Evolutionary conservation across 2,797 vertebrate species (phyloP).

Genomic region (Amphiprion clarkii): DNA sequence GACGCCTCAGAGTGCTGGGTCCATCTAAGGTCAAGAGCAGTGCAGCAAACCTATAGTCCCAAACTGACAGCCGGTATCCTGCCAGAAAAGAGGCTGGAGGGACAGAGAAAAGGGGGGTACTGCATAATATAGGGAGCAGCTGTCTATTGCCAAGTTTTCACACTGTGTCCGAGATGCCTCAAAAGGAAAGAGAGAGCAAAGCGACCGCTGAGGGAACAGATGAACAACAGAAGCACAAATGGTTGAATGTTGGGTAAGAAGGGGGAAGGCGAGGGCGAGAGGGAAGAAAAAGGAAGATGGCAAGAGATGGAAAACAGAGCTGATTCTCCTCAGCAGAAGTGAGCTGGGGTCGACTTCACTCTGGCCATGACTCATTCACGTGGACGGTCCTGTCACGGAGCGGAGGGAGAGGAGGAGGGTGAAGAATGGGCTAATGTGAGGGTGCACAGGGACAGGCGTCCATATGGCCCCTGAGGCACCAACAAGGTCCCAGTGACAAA

Average conservation of each 20-base stretch:
- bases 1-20: conserved; percentile 54
- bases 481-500: conserved; percentile 72
- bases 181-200: conserved; percentile 37
- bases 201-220: conserved; percentile 34
- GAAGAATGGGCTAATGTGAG: conserved; percentile 74
- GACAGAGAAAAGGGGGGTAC: conserved; percentile 21
- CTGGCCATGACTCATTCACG: conserved; percentile 77
- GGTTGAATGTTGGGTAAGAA: background rate
- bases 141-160: conserved; percentile 77
- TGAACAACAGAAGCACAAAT: conserved; percentile 33
- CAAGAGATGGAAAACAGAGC: conserved; percentile 34
- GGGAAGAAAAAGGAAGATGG: conserved; percentile 8
- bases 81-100: conserved; percentile 58
- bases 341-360: conserved; percentile 75
- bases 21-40: conserved; percentile 70
- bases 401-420: conserved; percentile 19
- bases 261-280: conserved; percentile 11
- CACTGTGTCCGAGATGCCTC: conserved; percentile 54
- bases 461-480: conserved; percentile 71
- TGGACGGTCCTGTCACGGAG: conserved; percentile 64
- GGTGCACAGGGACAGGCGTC: conserved; percentile 70
- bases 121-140: conserved; percentile 55
- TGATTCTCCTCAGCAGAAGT: conserved; percentile 61
- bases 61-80: conserved; percentile 69
- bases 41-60: conserved; percentile 64